phyloP scores from a whole-genome alignment of 2,797 vertebrate species.

The Telmatherina bonti region DNA sequence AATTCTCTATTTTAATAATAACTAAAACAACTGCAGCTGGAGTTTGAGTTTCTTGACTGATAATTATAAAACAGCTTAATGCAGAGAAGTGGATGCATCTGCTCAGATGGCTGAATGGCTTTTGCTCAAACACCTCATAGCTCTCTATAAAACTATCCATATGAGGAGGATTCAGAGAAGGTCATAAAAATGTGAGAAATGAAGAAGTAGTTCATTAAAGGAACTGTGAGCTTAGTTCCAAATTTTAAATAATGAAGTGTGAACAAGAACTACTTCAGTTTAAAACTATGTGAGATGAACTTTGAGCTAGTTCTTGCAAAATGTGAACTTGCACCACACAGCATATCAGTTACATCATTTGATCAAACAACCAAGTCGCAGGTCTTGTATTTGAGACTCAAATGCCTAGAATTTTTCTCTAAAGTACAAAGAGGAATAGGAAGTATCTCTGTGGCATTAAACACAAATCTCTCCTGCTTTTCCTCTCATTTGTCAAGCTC shows the following conservation, averaged over 20 bases:
- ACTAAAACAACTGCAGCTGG: too few species aligned
- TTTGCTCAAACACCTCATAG: too few species aligned
- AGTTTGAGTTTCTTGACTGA: too few species aligned
- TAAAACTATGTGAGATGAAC: not conserved
- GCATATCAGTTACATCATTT: constrained; percentile 27
- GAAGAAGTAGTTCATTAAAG: not conserved
- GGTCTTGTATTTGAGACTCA: constrained; percentile 27
- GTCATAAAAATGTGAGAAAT: not conserved
- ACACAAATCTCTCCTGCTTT: constrained; percentile 59
- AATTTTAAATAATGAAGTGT: not conserved
- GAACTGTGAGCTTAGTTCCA: too few species aligned
- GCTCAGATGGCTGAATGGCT: too few species aligned
- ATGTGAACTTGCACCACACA: constrained; percentile 1
- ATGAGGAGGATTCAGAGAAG: too few species aligned
- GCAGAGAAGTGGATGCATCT: not conserved
- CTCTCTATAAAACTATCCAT: too few species aligned
- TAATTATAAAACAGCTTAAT: not conserved
- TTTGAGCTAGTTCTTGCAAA: not conserved
- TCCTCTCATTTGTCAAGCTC: constrained; percentile 56
- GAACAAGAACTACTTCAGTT: not conserved
- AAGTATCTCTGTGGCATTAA: constrained; percentile 47
- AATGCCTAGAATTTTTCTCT: constrained; percentile 44
- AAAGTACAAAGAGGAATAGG: constrained; percentile 36
- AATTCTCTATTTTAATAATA: too few species aligned
- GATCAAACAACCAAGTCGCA: constrained; percentile 32